Base-by-base conservation (phyloP, 2,113 vertebrate species). In the Mungos mungo region DNA sequence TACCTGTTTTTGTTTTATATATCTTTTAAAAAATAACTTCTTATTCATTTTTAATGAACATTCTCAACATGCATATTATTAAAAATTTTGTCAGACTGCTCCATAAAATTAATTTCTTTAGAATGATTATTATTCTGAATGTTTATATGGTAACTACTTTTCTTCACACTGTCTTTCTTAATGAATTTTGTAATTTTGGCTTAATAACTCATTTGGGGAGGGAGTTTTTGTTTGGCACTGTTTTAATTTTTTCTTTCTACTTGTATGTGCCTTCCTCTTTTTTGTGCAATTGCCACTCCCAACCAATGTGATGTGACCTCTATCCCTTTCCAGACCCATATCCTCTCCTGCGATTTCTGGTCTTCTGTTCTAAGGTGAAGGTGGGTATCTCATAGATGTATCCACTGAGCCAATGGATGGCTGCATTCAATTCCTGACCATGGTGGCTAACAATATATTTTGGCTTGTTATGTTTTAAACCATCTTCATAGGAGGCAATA, bases 91-190 rank as follows among this genome's bases (percentile, higher is more conserved):
- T 76, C 65, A 77, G 23, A 66, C 29, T 63, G 1, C 23, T 81
- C 15, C n/a, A 76, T 57, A 92, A 90, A 92, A 77, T 80, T 87
- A 83, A 66, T 94, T 81, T 69, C 29, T 76, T 85, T 80, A 92
- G 66, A 92, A 81, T 76, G 8, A 21, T 84, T 69, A 83, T 14
- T 89, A 33, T 66, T 90, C 21, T 66, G 33, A 41, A 45, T 63
- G 76, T 93, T 90, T 87, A 91, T 57, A 83, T 89, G 66, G 35
- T 90, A 88, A 33, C 27, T 94, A 41, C 27, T 6, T 94, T 90
- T 92, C 72, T 88, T 76, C 50, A 31, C 1, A 84, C 29, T 93
- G 0, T 77, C 25, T 45, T 85, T 95, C 82, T 72, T 94, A 82
- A 72, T 38, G 14, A 47, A 18, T 23, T 84, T 52, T 80, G 21